A percentile compares a stretch with the other conserved stretches of the same genome.
Evolutionary conservation across 2,888 invertebrate species (phyloP).

Genomic region (Nesidiocoris tenuis): DNA sequence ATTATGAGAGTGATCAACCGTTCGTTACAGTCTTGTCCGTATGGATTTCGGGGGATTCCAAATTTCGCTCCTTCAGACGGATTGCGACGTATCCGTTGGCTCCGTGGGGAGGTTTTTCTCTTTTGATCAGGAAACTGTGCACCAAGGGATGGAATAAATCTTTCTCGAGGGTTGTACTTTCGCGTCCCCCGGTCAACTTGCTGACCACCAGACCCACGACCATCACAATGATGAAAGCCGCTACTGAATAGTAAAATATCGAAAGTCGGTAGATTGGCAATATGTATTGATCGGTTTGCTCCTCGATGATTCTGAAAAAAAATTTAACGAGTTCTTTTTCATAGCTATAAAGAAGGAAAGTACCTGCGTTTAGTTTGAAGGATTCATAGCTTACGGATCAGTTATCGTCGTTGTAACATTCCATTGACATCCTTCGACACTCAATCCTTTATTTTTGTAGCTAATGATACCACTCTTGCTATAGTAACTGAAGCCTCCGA

Average conservation of each 20-base stretch:
- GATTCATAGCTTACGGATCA: background rate
- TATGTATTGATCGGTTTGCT: slow-evolving; percentile 9
- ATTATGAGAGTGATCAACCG: no score
- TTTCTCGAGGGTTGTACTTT: slow-evolving; percentile 7
- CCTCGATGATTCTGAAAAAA: background rate
- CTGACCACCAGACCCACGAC: slow-evolving; percentile 28
- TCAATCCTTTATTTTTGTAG: slow-evolving; percentile 51
- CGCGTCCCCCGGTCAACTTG: slow-evolving; percentile 11
- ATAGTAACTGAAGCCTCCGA: slow-evolving; percentile 51
- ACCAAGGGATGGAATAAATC: slow-evolving; percentile 16
- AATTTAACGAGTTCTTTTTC: no score
- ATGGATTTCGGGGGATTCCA: no score
- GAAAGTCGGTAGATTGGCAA: slow-evolving; percentile 30
- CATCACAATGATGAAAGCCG: slow-evolving; percentile 19
- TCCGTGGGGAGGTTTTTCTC: background rate
- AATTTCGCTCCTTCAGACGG: background rate
- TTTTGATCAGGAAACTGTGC: slow-evolving; percentile 15
- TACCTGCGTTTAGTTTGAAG: background rate
- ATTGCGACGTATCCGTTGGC: slow-evolving; percentile 7
- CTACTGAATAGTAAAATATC: slow-evolving; percentile 38
- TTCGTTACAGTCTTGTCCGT: no score
- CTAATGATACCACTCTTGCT: slow-evolving; percentile 46
- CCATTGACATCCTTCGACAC: slow-evolving; percentile 49
- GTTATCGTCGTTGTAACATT: background rate
- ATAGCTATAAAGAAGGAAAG: background rate